Conservation (phyloP, 1,140 invertebrate genomes). For the Caligus rogercresseyi region DNA sequence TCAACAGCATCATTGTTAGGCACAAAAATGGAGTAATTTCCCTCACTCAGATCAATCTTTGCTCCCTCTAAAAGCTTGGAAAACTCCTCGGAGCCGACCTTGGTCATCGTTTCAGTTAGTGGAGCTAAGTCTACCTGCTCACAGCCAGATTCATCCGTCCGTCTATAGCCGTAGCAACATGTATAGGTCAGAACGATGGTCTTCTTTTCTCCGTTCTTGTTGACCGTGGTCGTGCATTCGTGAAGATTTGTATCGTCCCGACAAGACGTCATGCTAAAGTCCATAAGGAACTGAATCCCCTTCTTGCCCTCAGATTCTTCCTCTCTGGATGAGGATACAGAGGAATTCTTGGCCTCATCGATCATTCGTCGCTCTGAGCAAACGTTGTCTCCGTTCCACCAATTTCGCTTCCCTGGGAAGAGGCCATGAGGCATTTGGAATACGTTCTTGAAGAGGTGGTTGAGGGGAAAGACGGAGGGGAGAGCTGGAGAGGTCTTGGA, state of each 20-base stretch:
- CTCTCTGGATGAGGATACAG: background rate
- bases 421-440: background rate
- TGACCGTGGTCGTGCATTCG: constrained; percentile 29
- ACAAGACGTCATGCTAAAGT: constrained; percentile 5
- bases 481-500: background rate
- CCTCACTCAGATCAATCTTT: constrained; percentile 30
- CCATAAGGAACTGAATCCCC: background rate
- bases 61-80: constrained; percentile 31
- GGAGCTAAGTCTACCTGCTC: background rate
- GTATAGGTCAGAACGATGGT: constrained; percentile 37
- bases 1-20: constrained; percentile 36
- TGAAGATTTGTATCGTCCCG: constrained; percentile 4
- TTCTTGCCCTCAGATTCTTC: background rate
- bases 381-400: constrained; percentile 11
- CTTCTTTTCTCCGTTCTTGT: constrained; percentile 37
- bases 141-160: constrained; percentile 2
- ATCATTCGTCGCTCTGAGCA: constrained; percentile 9
- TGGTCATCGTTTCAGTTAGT: constrained; percentile 31
- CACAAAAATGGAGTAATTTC: constrained; percentile 37
- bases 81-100: constrained; percentile 37
- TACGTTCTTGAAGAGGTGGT: background rate
- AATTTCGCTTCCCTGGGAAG: constrained; percentile 5
- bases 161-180: constrained; percentile 38
- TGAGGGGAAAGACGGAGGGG: background rate
- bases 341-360: background rate